These are phyloP conservation scores for Rotaria magnacalcarata DNA, from an alignment of 2,888 invertebrate genomes.

Conservation along the genomic window DNA sequence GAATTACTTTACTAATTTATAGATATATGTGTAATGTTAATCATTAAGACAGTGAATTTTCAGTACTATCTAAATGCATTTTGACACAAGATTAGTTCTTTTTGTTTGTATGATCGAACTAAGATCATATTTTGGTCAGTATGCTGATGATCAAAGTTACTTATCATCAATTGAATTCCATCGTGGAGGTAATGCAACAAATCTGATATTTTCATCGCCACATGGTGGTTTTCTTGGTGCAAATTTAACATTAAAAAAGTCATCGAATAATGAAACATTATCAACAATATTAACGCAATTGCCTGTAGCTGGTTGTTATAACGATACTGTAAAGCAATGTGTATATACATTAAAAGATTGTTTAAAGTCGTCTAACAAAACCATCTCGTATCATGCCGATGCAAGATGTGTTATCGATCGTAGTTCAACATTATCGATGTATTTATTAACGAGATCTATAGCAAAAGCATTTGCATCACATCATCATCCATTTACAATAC, in stretches of 20 bases:
- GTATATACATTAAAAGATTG: constrained; percentile 27
- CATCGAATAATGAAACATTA: background rate
- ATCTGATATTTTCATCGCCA: background rate
- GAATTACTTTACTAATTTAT: background rate
- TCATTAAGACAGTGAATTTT: background rate
- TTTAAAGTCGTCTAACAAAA: background rate
- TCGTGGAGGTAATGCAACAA: constrained; percentile 16
- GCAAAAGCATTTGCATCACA: background rate
- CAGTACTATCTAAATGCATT: background rate
- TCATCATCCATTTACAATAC: background rate
- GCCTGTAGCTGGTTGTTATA: constrained; percentile 12
- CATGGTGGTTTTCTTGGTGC: constrained; percentile 35
- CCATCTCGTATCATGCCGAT: background rate
- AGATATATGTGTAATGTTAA: background rate
- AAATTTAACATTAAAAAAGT: background rate
- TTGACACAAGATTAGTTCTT: background rate
- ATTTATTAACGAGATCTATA: constrained; percentile 19
- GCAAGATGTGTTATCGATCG: background rate
- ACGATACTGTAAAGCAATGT: constrained; percentile 26
- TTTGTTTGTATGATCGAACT: background rate
- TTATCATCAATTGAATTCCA: constrained; percentile 27
- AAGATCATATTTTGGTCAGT: background rate
- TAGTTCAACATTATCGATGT: background rate
- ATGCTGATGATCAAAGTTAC: constrained; percentile 27
- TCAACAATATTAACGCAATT: background rate